These are phyloP conservation scores for Todus mexicanus DNA, from an alignment of 2,797 vertebrate species.

Conservation along the genomic window DNA sequence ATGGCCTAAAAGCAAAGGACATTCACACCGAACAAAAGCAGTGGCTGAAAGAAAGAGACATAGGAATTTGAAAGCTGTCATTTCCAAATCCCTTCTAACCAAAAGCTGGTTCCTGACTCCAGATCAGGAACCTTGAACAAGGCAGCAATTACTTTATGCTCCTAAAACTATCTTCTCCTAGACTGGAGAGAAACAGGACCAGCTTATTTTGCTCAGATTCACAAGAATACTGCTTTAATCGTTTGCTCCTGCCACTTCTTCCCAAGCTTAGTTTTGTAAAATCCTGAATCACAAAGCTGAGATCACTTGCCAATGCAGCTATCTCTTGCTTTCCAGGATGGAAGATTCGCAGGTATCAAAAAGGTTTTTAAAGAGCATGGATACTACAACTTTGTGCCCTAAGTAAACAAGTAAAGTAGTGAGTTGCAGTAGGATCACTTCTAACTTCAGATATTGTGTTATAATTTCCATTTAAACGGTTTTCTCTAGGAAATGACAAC, in stretches of 20 bases:
- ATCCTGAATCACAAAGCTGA: fast-evolving
- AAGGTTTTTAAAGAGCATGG: not conserved
- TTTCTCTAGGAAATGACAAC: not conserved
- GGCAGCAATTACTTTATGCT: not conserved
- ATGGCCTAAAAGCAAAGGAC: conserved; percentile 46
- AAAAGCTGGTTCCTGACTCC: not conserved
- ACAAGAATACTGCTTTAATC: not conserved
- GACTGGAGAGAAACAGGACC: not conserved
- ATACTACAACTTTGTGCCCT: not conserved
- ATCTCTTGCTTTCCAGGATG: not conserved
- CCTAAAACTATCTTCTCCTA: not conserved
- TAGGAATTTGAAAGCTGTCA: not conserved
- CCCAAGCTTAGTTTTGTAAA: not conserved
- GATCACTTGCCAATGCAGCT: not conserved
- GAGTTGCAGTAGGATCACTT: not conserved
- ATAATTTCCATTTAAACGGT: not conserved
- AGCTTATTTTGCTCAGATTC: not conserved
- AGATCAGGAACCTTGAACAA: not conserved
- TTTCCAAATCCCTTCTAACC: not conserved
- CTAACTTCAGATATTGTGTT: not conserved
- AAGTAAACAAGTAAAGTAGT: not conserved
- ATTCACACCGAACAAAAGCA: conserved; percentile 41
- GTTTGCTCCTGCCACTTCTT: not conserved
- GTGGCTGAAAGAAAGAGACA: conserved; percentile 23
- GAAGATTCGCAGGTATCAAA: not conserved